Conservation (phyloP, 1,140 invertebrate species). For the Temnothorax longispinosus region DNA sequence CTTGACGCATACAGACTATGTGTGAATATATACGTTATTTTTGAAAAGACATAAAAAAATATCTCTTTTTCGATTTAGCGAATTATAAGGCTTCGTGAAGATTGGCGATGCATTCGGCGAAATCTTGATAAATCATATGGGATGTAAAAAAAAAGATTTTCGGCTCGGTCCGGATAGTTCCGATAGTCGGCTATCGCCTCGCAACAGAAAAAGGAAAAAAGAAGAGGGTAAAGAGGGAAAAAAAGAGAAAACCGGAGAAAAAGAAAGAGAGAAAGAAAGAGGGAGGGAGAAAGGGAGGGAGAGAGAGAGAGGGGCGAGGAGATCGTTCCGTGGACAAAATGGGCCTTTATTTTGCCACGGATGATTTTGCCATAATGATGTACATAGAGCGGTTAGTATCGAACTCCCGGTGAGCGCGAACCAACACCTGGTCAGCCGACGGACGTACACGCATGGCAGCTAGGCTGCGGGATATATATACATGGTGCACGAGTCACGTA, state of each 20-base stretch:
- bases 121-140: slow-evolving; percentile 38
- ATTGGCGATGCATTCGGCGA: slow-evolving; percentile 22
- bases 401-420: slow-evolving; percentile 75
- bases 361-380: slow-evolving; percentile 67
- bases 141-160: slow-evolving; percentile 34
- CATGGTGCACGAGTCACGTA: slow-evolving; percentile 40
- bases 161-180: background rate
- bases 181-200: slow-evolving; percentile 5
- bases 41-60: slow-evolving; percentile 15
- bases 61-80: slow-evolving; percentile 6
- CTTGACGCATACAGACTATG: background rate
- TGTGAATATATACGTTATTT: background rate
- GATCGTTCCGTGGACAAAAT: slow-evolving; percentile 32
- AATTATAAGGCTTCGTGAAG: slow-evolving; percentile 22
- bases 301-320: background rate
- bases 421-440: slow-evolving; percentile 77
- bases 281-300: background rate
- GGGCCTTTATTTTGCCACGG: slow-evolving; percentile 63
- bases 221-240: background rate
- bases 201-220: background rate
- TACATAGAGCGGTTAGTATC: slow-evolving; percentile 69
- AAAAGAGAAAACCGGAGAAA: background rate
- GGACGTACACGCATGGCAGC: slow-evolving; percentile 48
- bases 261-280: background rate
- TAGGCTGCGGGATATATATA: slow-evolving; percentile 14